These are phyloP conservation scores for Mus caroli DNA, from an alignment of 2,797 vertebrate genomes.

Conservation along the genomic window DNA sequence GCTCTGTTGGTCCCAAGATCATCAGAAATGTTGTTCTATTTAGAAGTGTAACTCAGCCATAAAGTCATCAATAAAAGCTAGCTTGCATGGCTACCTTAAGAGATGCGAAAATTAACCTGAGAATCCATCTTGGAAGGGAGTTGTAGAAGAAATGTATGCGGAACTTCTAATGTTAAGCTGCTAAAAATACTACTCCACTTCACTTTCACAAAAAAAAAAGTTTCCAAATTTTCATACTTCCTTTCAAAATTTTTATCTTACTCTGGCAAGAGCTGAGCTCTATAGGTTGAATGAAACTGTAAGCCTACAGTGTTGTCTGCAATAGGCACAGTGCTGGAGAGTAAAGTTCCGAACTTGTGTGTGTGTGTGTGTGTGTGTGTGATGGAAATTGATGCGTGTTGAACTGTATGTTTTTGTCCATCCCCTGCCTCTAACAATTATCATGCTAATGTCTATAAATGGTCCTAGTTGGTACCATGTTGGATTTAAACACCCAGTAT, in stretches of 20 bases:
- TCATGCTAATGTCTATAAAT: background rate
- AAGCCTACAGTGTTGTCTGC: background rate
- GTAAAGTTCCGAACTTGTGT: background rate
- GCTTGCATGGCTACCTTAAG: background rate
- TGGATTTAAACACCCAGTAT: background rate
- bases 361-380: too few species aligned
- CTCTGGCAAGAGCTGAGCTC: background rate
- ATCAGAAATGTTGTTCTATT: constrained; percentile 52
- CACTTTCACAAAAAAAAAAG: constrained; percentile 3
- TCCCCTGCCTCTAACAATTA: background rate
- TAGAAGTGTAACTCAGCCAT: background rate
- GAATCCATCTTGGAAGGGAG: background rate
- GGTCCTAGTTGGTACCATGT: background rate
- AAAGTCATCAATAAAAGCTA: constrained; percentile 26
- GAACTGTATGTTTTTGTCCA: background rate
- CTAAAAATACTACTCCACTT: background rate
- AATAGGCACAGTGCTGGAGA: background rate
- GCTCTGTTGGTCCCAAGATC: constrained; percentile 50
- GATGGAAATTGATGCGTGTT: background rate
- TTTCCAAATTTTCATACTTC: constrained; percentile 30
- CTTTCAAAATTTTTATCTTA: background rate
- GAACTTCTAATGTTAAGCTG: background rate
- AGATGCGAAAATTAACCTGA: background rate
- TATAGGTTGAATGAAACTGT: background rate
- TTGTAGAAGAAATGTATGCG: background rate